phyloP scores from a whole-genome alignment of 2,797 vertebrate species.

The Phoeniculus purpureus region DNA sequence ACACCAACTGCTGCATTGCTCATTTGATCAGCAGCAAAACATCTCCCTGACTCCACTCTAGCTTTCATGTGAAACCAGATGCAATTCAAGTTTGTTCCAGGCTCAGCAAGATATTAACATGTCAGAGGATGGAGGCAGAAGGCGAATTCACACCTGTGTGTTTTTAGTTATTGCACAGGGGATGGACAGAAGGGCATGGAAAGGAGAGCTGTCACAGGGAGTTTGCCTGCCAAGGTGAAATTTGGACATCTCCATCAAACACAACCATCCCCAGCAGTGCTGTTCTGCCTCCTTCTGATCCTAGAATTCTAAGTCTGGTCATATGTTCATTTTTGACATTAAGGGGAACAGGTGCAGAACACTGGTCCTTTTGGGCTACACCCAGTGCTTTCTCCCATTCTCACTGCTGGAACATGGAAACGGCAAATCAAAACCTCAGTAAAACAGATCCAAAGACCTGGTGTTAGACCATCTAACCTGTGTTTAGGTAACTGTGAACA shows the following conservation, averaged over 20 bases:
- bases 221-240: neutral
- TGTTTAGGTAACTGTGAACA: neutral
- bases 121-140: neutral
- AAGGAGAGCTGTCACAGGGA: neutral
- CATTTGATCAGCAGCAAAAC: neutral
- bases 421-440: neutral
- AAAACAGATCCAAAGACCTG: neutral
- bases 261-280: neutral
- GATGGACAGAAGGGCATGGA: neutral
- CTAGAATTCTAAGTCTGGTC: neutral
- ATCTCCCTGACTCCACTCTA: neutral
- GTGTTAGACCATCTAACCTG: neutral
- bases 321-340: neutral
- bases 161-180: neutral
- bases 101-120: neutral
- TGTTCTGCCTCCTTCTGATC: neutral
- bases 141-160: neutral
- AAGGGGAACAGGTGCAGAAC: neutral
- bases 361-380: neutral
- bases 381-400: neutral
- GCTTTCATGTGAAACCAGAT: neutral
- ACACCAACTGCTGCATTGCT: accelerated
- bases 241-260: neutral
- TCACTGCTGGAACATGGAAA: neutral
- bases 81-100: neutral